A percentile compares a stretch with the other conserved stretches of the same genome.
These are phyloP conservation scores for Ascaphus truei DNA, from an alignment of 2,113 vertebrate species.

Conservation along the genomic window DNA sequence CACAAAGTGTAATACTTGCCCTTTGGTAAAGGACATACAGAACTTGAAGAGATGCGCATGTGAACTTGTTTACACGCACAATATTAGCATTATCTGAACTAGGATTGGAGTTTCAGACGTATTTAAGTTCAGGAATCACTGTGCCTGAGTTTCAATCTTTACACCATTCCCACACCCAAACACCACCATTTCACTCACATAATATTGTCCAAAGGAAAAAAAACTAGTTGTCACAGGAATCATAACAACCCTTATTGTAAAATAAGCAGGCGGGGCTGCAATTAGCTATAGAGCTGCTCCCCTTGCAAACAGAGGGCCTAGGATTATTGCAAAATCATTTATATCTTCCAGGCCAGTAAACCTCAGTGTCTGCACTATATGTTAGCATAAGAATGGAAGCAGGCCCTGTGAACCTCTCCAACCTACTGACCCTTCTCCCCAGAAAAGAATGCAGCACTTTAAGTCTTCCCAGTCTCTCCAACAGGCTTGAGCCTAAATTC, in stretches of 20 bases:
- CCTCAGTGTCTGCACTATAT: conserved; percentile 74
- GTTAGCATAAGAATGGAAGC: conserved; percentile 95
- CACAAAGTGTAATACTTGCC: too few species aligned
- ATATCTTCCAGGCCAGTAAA: conserved; percentile 91
- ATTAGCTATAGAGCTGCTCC: conserved; percentile 72
- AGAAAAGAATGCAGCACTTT: conserved; percentile 84
- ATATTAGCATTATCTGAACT: background rate
- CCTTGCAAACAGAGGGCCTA: conserved; percentile 66
- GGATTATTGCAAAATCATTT: conserved; percentile 91
- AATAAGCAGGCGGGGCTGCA: conserved; percentile 58
- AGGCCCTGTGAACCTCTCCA: conserved; percentile 89
- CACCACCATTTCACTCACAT: conserved; percentile 43
- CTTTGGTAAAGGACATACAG: too few species aligned
- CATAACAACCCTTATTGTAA: conserved; percentile 56
- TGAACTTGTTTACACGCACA: too few species aligned
- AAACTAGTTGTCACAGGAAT: conserved; percentile 46
- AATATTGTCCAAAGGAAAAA: conserved; percentile 33
- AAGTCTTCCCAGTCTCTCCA: conserved; percentile 80
- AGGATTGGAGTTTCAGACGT: too few species aligned
- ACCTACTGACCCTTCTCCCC: conserved; percentile 89
- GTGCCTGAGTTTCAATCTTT: conserved; percentile 27
- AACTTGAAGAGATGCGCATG: too few species aligned
- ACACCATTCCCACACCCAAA: conserved; percentile 44
- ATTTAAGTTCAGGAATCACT: background rate
- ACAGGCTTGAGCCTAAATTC: conserved; percentile 85